Evolutionary conservation across 2,888 invertebrate species (phyloP), one percentile per base, ranked within the genome.

Genomic region (Zootermopsis nevadensis): DNA sequence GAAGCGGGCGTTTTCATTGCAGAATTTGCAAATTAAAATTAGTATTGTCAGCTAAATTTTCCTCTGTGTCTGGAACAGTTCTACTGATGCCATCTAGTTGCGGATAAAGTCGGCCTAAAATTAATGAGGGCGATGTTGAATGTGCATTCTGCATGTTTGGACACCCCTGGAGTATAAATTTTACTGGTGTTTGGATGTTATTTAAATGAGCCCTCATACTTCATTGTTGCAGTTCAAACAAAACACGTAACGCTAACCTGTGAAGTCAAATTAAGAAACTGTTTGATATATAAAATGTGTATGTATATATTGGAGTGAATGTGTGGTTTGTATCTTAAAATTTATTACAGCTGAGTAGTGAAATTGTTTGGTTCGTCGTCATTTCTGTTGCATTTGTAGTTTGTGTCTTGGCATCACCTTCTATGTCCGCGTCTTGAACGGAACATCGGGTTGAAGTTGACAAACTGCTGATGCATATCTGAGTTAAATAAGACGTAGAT

Each of bases 211-310:
- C 3, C 48, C 42, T 76, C 31, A 22, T 8, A 77, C 55, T 53
- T 77, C 6, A 55, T 77, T 33, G 31, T 24, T 77, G 31, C 77
- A 77, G 79, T 79, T 79, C 79, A 79, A 79, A 79, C 31, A 79
- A 79, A 79, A 79, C 66, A 38, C 4, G 4, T 77, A 55, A 55
- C 77, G 55, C 27, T 48, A 77, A 31, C 77, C 77, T 55, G 55
- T 79, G n/a, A 66, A 79, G 79, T 79, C 79, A 79, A 79, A 79
- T 79, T 66, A 79, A 77, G 53, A 77, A 42, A 76, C 76, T 24
- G 42, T 76, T 76, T 42, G 24, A 38, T 53, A 79, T 60, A 35
- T 60, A 12, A 79, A 53, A 79, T 53, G 66, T 79, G 60, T 79
- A 35, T 66, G 35, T 66, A 79, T 79, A 66, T 79, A 79, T 66